Base-by-base conservation (phyloP, 2,113 vertebrate genomes). In the Pseudorasbora parva region DNA sequence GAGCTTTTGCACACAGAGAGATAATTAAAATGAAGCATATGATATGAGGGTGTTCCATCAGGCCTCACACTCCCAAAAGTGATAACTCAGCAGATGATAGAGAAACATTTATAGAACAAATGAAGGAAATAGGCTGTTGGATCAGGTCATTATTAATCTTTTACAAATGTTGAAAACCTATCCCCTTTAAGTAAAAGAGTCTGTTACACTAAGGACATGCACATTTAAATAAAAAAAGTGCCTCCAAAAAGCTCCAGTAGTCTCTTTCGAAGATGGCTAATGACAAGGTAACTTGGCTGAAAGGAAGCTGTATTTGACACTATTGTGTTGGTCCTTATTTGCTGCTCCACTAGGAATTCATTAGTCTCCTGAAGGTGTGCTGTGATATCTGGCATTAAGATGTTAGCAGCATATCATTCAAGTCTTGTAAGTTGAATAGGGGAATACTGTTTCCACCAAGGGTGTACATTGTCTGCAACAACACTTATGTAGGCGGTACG, bases 11-110 rank as follows among this genome's bases (percentile, higher is more conserved):
- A 72, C 23, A 41, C 25, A 78, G 64, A 59, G 19, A 51, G 74
- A 78, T 78, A 59, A 54, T 82, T 60, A 73, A 82, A 66, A 64
- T 10, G 27, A 68, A 77, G 74, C n/a, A 30, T 78, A 19, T 68
- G 68, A 47, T 73, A 64, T 69, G 33, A 64, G 23, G 8, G n/a
- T 69, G 45, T 78, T 21, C 68, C 33, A 49, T 30, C 14, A 1
- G 0, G 59, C 33, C 73, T 82, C 25, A 2, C 2, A 8, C 72
- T 75, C 17, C 47, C 56, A 30, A n/a, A 47, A 47, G 47, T 60
- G 56, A 82, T 74, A 47, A 83, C 57, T 76, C 45, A 77, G 51
- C 51, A 57, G 51, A 77, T 66, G 59, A 60, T 23, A 45, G 37
- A 23, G 27, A 21, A 56, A 25, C 45, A 43, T 57, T 77, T 77